Conservation (phyloP, 2,888 invertebrate species). For the Acanthopleura granulata region DNA sequence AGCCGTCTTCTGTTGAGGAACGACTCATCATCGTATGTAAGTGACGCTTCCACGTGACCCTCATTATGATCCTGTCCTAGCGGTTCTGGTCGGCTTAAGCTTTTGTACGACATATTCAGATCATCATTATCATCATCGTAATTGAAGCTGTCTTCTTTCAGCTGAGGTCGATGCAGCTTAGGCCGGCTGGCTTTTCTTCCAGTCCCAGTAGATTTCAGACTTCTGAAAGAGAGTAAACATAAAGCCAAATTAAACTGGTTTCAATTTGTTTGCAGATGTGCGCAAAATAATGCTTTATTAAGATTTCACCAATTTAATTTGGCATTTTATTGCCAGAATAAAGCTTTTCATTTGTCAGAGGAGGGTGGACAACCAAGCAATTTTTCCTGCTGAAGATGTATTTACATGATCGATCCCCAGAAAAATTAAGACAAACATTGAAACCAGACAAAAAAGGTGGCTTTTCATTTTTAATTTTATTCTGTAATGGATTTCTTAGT, state of each 20-base stretch:
- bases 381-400: no score
- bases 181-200: neutral
- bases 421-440: no score
- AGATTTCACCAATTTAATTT: no score
- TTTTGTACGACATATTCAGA: neutral
- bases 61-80: conserved; percentile 14
- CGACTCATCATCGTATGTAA: conserved; percentile 22
- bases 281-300: no score
- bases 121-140: neutral
- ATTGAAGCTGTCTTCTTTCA: neutral
- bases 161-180: neutral
- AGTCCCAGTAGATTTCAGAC: neutral
- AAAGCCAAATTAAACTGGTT: neutral
- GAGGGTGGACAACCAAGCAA: no score
- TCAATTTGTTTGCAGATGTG: no score
- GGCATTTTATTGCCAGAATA: no score
- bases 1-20: neutral
- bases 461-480: no score
- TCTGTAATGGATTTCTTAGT: no score
- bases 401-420: no score
- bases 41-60: neutral
- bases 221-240: neutral
- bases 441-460: no score
- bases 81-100: conserved; percentile 3
- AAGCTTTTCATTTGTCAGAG: no score